Evolutionary conservation across 92 coral and sea anemone species (phyloP).

Genomic region (Zoanthus gigantus): DNA sequence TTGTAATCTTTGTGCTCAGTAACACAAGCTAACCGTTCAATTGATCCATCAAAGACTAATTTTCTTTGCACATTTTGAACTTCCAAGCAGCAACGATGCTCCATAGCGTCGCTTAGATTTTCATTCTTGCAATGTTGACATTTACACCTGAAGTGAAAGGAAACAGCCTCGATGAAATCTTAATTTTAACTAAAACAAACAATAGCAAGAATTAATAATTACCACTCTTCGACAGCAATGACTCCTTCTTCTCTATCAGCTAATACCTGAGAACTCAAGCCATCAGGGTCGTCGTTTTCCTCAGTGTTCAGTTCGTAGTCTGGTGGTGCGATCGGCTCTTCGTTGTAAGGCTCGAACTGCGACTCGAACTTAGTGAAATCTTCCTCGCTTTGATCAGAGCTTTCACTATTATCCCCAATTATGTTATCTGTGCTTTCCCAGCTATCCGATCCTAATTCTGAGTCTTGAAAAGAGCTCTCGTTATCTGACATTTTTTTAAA

Average conservation of each 20-base stretch:
- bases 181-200: no score
- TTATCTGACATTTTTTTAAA: not conserved
- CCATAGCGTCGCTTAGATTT: not conserved
- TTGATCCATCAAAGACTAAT: not conserved
- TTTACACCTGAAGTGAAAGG: not conserved
- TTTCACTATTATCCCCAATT: not conserved
- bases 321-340: not conserved
- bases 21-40: not conserved
- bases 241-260: slow-evolving; percentile 1
- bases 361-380: not conserved
- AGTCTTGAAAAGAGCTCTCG: not conserved
- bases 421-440: not conserved
- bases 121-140: not conserved
- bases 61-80: not conserved
- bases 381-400: not conserved
- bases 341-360: not conserved
- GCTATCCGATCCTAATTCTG: no score
- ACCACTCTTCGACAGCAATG: not conserved
- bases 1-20: not conserved
- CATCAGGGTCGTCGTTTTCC: not conserved
- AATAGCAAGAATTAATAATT: not conserved
- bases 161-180: not conserved
- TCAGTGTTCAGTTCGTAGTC: not conserved
- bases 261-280: not conserved
- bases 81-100: slow-evolving; percentile 17